These are phyloP conservation scores for Leptobrachium ailaonicum DNA, from an alignment of 2,113 vertebrate genomes.

Conservation along the genomic window DNA sequence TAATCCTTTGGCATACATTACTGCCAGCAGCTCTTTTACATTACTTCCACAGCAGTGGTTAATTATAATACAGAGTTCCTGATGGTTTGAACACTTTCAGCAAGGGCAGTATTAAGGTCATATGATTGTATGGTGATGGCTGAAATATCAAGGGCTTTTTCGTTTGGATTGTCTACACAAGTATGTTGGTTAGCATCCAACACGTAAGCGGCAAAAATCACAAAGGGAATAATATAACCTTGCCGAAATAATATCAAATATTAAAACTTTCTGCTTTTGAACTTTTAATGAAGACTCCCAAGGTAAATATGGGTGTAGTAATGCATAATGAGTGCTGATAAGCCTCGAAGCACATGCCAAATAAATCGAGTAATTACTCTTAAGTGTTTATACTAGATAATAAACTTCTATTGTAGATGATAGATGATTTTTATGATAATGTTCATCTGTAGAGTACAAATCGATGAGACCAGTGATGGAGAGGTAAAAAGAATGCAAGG, in stretches of 20 bases:
- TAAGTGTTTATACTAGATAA: no score
- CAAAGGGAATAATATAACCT: background rate
- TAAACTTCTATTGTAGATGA: no score
- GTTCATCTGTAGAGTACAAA: no score
- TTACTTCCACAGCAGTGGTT: slow-evolving; percentile 40
- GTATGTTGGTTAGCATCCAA: slow-evolving; percentile 6
- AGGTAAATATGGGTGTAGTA: no score
- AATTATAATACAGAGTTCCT: slow-evolving; percentile 29
- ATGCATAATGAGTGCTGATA: no score
- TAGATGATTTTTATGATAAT: no score
- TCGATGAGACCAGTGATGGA: no score
- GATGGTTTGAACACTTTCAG: slow-evolving; percentile 47
- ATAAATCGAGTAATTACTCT: no score
- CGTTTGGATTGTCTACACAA: slow-evolving; percentile 9
- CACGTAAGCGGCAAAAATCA: slow-evolving; percentile 4
- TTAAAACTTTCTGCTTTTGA: background rate
- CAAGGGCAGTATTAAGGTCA: slow-evolving; percentile 43
- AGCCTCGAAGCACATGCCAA: no score
- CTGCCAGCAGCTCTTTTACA: slow-evolving; percentile 36
- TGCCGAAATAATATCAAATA: background rate
- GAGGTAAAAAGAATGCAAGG: no score
- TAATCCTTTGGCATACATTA: slow-evolving; percentile 46
- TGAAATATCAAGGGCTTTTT: slow-evolving; percentile 38
- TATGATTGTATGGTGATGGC: slow-evolving; percentile 3
- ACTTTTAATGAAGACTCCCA: background rate